Percentiles rank a stretch among this genome's conserved stretches.
Evolutionary conservation across 2,888 invertebrate species (phyloP).

Genomic region (Shargacucullia verbasci): DNA sequence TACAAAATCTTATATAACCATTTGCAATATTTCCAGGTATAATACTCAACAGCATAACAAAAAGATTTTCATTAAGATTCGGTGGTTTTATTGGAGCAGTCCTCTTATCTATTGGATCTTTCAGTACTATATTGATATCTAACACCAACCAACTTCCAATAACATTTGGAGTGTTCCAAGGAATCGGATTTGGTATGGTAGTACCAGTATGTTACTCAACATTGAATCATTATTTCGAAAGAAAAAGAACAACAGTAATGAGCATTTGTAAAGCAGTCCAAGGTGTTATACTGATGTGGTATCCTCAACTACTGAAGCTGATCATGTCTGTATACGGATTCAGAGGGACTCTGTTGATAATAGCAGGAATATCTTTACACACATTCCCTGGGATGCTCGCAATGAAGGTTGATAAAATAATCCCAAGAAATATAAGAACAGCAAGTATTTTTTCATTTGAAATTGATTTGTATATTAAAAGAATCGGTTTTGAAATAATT

Average conservation of each 20-base stretch:
- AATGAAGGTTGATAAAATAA: conserved; percentile 79
- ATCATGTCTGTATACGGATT: conserved; percentile 89
- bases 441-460: conserved; percentile 78
- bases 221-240: conserved; percentile 90
- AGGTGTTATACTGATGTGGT: conserved; percentile 88
- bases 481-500: conserved; percentile 30
- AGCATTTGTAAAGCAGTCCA: conserved; percentile 90
- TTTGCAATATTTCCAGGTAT: conserved; percentile 83
- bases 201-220: conserved; percentile 90
- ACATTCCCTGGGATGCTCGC: conserved; percentile 89
- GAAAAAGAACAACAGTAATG: conserved; percentile 90
- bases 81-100: conserved; percentile 89
- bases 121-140: conserved; percentile 86
- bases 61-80: conserved; percentile 84
- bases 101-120: conserved; percentile 85
- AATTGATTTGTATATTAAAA: conserved; percentile 14
- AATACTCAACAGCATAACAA: conserved; percentile 87
- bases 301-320: conserved; percentile 87
- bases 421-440: conserved; percentile 63
- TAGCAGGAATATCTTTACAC: conserved; percentile 90
- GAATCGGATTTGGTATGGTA: conserved; percentile 90
- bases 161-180: conserved; percentile 89
- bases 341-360: conserved; percentile 89
- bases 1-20: neutral
- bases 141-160: conserved; percentile 88